Evolutionary conservation across 2,113 vertebrate species (phyloP), one percentile per base, ranked within the genome.

Genomic region (Narcine bancroftii): DNA sequence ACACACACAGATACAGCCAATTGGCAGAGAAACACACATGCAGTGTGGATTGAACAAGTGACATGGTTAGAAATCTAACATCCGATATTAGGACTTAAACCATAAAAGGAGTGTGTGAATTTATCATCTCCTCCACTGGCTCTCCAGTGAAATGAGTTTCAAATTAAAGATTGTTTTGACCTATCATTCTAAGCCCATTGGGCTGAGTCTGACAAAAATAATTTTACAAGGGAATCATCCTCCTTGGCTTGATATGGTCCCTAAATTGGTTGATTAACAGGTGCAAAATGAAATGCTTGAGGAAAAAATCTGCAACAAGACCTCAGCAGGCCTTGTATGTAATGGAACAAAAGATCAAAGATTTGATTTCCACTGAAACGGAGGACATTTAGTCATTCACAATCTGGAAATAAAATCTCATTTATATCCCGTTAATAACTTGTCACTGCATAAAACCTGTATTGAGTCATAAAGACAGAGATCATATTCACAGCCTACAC

Each of bases 311-410:
- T 69, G 21, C 21, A 69, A 69, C 21, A 21, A 69, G 66, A 69
- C 66, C 66, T 69, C 66, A 69, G 2, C 24, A 69, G 66, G 66
- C 26, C 24, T 69, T 69, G 26, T 21, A 5, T 60, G 33, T 36
- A 36, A n/a, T 19, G 53, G 81, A 63, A 60, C 21, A 60, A 87
- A 60, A 87, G 81, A 63, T 87, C 81, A 60, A 85, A 85, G n/a
- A 60, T 21, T 81, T 33, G 1, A 33, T 50, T 87, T 87, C 53
- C 36, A 87, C 15, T 36, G 53, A 87, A n/a, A 36, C 11, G 15
- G 9, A 21, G 13, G 36, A 60, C 33, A 39, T 87, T 87, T 79
- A 21, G 50, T 85, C 50, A 85, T 21, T 50, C 17, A 60, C 33
- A 87, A 21, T 87, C 29, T 19, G n/a, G 81, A 63, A 60, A 60